Conservation (phyloP, 2,113 vertebrate species). For the Regulus satrapa region DNA sequence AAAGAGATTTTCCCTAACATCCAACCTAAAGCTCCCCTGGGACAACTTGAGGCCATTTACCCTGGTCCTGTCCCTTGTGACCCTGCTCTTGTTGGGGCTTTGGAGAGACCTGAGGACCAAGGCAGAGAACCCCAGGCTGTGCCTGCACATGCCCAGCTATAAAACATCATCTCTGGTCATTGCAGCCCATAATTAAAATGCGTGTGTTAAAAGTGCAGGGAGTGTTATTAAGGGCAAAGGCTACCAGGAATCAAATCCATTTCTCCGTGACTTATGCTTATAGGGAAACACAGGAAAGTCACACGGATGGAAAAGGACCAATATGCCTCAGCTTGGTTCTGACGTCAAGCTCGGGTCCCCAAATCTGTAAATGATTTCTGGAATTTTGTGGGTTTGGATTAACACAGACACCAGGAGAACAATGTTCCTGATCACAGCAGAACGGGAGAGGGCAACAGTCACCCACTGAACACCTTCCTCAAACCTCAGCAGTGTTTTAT, state of each 20-base stretch:
- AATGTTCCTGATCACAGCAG: not conserved
- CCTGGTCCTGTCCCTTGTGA: not conserved
- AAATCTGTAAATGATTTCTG: not conserved
- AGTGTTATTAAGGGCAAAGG: not conserved
- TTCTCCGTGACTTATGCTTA: not conserved
- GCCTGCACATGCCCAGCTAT: no score
- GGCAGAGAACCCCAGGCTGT: not conserved
- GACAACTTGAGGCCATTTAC: not conserved
- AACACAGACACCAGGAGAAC: not conserved
- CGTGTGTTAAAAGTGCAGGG: fast-evolving
- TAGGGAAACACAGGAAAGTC: not conserved
- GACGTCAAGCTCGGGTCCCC: not conserved
- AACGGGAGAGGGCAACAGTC: not conserved
- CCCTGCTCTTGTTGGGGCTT: not conserved
- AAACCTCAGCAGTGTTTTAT: not conserved
- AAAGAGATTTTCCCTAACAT: not conserved
- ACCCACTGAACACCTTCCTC: not conserved
- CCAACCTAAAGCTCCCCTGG: not conserved
- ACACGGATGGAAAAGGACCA: fast-evolving
- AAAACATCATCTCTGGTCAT: not conserved
- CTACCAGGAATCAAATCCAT: not conserved
- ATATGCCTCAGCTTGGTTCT: fast-evolving
- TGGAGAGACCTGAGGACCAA: not conserved
- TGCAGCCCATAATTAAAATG: not conserved
- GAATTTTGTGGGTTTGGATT: not conserved